phyloP scores from a whole-genome alignment of 1,140 invertebrate genomes.

The Teleogryllus occipitalis region DNA sequence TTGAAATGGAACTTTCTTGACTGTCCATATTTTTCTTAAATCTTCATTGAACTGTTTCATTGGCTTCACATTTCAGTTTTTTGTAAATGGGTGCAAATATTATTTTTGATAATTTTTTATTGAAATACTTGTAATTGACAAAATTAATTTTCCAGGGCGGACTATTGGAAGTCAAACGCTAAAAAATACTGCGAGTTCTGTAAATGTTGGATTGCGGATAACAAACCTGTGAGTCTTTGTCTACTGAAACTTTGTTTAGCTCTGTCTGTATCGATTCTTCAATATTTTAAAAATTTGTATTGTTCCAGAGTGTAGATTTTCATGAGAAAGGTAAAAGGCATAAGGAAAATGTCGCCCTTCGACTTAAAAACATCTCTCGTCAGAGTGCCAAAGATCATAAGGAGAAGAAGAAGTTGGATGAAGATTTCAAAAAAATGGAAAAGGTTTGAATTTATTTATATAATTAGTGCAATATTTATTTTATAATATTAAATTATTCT shows the following conservation, averaged over 20 bases:
- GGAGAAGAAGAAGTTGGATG: constrained; percentile 64
- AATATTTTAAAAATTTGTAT: not conserved
- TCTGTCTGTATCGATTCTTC: not conserved
- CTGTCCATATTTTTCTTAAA: no score
- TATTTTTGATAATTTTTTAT: not conserved
- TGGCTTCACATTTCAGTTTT: no score
- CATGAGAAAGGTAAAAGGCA: constrained; percentile 91
- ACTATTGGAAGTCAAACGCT: constrained; percentile 95
- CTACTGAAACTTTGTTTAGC: not conserved
- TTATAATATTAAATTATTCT: no score
- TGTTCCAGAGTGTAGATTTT: constrained; percentile 78
- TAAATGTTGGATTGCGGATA: constrained; percentile 97
- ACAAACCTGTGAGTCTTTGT: constrained; percentile 71
- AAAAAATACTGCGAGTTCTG: constrained; percentile 96
- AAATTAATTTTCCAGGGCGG: constrained; percentile 57
- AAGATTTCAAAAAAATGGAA: constrained; percentile 83
- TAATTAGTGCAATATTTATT: no score
- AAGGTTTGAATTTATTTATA: constrained; percentile 37
- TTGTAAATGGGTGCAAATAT: not conserved
- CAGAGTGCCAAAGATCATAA: constrained; percentile 71
- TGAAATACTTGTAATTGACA: not conserved
- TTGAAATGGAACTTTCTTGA: no score
- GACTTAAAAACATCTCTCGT: constrained; percentile 74
- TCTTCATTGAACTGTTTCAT: no score
- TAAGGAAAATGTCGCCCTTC: constrained; percentile 86